Conservation (phyloP, 2,888 invertebrate genomes). For the Synanthedon myopaeformis region DNA sequence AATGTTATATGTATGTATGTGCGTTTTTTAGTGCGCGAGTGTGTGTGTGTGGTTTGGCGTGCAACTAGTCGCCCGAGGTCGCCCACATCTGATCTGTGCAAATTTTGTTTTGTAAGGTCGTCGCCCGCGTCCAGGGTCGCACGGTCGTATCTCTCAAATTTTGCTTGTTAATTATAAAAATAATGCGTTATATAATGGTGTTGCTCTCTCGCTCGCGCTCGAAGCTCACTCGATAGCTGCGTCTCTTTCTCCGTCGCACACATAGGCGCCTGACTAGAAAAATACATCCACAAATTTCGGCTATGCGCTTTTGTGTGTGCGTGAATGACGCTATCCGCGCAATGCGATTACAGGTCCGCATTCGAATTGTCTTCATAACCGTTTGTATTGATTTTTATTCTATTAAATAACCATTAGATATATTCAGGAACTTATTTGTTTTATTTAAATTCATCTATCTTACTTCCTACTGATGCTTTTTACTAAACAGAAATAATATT, state of each 20-base stretch:
- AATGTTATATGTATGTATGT: conserved; percentile 11
- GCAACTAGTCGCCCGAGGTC: conserved; percentile 63
- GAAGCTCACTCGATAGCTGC: conserved; percentile 13
- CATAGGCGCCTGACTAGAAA: conserved; percentile 43
- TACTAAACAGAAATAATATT: no score
- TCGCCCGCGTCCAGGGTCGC: conserved; percentile 62
- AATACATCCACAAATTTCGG: conserved; percentile 63
- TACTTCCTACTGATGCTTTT: no score
- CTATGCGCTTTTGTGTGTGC: conserved; percentile 46
- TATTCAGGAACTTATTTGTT: no score
- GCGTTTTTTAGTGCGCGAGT: conserved; percentile 12
- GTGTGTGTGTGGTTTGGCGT: conserved; percentile 31
- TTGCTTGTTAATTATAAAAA: conserved; percentile 70
- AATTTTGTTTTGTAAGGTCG: conserved; percentile 64
- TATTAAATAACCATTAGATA: no score
- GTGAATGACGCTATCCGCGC: conserved; percentile 66
- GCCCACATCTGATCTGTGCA: conserved; percentile 70
- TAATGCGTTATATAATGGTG: conserved; percentile 68
- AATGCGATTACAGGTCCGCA: conserved; percentile 65
- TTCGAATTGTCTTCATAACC: conserved; percentile 14
- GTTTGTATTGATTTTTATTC: no score
- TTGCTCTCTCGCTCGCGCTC: conserved; percentile 28
- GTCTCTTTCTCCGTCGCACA: conserved; percentile 49
- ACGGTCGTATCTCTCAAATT: conserved; percentile 65
- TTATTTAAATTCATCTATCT: no score